A percentile compares a stretch with the other conserved stretches of the same genome.
phyloP scores from a whole-genome alignment of 2,113 vertebrate species.

The Smithornis capensis region DNA sequence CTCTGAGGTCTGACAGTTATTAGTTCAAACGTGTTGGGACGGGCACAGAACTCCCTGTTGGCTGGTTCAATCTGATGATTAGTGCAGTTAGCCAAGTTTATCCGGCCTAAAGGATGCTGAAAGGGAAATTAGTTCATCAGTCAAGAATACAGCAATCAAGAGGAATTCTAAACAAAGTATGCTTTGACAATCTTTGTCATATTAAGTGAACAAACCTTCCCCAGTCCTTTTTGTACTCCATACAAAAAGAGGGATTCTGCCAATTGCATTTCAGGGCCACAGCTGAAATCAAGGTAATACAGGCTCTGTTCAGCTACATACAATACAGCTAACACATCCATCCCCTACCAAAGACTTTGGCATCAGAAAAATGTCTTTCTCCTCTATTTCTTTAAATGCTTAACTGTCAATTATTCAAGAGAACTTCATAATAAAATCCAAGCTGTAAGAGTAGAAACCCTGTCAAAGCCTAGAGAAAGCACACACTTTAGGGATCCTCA shows the following conservation, averaged over 20 bases:
- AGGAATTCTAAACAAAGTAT: not conserved
- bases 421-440: not conserved
- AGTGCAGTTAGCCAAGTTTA: constrained; percentile 92
- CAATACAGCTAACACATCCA: not conserved
- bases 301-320: not conserved
- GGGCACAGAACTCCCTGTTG: constrained; percentile 93
- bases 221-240: not conserved
- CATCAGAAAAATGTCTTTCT: not conserved
- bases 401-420: not conserved
- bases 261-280: not conserved
- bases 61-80: constrained; percentile 88
- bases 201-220: not conserved
- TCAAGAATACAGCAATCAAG: not conserved
- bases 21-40: constrained; percentile 93
- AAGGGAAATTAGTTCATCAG: not conserved
- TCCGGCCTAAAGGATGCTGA: constrained; percentile 88
- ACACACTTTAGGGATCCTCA: not conserved
- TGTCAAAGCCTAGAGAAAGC: not conserved
- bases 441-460: not conserved
- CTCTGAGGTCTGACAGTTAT: constrained; percentile 90
- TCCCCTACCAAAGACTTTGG: not conserved
- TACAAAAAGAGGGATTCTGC: not conserved
- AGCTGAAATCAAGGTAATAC: not conserved
- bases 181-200: not conserved
- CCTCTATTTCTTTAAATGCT: not conserved